Evolutionary conservation across 2,113 vertebrate genomes (phyloP).

Genomic region (Misgurnus mizolepis): DNA sequence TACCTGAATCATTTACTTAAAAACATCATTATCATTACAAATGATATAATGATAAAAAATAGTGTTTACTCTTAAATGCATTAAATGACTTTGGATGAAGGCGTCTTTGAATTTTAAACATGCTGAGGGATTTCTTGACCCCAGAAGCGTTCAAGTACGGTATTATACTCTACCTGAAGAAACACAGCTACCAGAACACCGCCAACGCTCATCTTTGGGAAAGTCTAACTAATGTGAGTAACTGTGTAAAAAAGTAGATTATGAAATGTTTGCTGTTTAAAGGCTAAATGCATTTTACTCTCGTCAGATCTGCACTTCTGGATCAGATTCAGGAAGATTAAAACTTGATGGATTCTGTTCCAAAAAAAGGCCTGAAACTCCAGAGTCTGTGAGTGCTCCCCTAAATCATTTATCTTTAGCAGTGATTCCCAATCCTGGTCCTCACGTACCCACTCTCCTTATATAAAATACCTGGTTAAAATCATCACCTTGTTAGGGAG

Average conservation of each 20-base stretch:
- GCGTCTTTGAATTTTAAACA: constrained; percentile 75
- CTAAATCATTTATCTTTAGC: not conserved
- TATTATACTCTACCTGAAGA: constrained; percentile 81
- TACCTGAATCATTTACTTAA: not conserved
- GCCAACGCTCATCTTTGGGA: constrained; percentile 86
- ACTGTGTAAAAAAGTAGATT: not conserved
- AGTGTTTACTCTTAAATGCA: too few relatives aligned
- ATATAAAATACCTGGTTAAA: too few relatives aligned
- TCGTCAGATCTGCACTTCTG: constrained; percentile 78
- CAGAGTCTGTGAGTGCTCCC: constrained; percentile 66
- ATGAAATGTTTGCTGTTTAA: too few relatives aligned
- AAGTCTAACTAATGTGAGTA: constrained; percentile 81
- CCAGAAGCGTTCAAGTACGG: constrained; percentile 83
- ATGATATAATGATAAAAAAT: too few relatives aligned
- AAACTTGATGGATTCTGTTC: constrained; percentile 78
- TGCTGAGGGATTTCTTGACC: constrained; percentile 85
- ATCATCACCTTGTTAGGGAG: too few relatives aligned
- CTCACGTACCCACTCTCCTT: too few relatives aligned
- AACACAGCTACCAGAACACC: constrained; percentile 86
- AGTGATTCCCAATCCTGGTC: too few relatives aligned
- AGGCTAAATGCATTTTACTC: not conserved
- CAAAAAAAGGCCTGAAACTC: constrained; percentile 59
- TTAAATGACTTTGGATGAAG: too few relatives aligned
- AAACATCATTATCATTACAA: too few relatives aligned
- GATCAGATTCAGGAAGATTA: constrained; percentile 54